These are phyloP conservation scores for Drosophila prosaltans DNA, from an alignment of 1,140 invertebrate species.

Conservation along the genomic window DNA sequence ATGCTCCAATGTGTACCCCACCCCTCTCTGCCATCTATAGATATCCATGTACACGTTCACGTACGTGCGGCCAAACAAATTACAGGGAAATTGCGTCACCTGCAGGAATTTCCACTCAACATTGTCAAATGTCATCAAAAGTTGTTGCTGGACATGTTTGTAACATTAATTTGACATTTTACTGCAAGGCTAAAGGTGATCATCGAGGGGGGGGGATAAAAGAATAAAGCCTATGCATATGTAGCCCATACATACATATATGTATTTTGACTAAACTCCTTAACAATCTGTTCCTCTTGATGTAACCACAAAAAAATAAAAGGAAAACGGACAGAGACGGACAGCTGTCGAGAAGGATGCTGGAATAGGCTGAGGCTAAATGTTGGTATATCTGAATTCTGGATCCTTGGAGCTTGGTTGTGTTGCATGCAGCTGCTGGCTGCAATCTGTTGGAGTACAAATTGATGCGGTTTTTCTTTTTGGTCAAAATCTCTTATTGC, in stretches of 20 bases:
- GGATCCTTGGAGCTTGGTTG: constrained; percentile 23
- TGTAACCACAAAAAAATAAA: constrained; percentile 44
- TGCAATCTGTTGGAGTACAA: constrained; percentile 66
- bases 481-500: constrained; percentile 52
- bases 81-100: constrained; percentile 78
- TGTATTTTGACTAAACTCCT: constrained; percentile 35
- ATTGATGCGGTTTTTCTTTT: constrained; percentile 43
- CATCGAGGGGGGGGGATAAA: background rate
- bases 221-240: background rate
- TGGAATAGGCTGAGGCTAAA: constrained; percentile 22
- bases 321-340: constrained; percentile 7
- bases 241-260: constrained; percentile 1
- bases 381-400: constrained; percentile 18
- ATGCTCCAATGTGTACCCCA: constrained; percentile 42
- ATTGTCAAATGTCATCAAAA: constrained; percentile 78
- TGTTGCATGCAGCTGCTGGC: constrained; percentile 57
- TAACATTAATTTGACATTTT: constrained; percentile 82
- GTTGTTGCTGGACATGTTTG: constrained; percentile 71
- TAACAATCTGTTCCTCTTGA: constrained; percentile 63
- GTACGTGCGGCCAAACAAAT: constrained; percentile 79
- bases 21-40: too few relatives aligned
- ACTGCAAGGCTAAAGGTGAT: constrained; percentile 45
- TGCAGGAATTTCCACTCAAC: constrained; percentile 77
- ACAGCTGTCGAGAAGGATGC: constrained; percentile 69
- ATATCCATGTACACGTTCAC: constrained; percentile 50